phyloP scores from a whole-genome alignment of 2,113 vertebrate genomes.

The Platysteira castanea region DNA sequence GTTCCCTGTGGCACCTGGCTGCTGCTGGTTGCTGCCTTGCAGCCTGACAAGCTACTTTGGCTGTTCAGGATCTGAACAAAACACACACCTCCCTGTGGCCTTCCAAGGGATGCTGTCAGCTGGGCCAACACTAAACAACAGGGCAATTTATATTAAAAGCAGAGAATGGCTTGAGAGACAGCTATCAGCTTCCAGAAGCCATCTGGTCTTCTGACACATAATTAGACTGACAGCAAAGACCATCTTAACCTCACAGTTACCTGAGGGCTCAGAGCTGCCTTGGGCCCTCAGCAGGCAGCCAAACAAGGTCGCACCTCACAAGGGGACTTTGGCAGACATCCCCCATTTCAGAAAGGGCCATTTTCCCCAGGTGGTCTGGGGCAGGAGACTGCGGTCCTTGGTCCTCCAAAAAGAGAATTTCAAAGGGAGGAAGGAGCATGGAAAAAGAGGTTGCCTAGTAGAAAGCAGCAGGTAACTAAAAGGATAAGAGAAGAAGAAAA shows the following conservation, averaged over 20 bases:
- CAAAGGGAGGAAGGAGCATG: neutral
- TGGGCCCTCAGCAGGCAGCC: neutral
- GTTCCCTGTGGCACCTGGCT: neutral
- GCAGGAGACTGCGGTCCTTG: neutral
- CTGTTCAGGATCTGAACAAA: neutral
- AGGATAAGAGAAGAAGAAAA: neutral
- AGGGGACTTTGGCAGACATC: neutral
- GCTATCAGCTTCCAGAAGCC: neutral
- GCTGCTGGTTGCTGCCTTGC: neutral
- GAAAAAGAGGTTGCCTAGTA: neutral
- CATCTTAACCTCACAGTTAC: neutral
- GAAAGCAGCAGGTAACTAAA: neutral
- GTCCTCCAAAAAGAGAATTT: neutral
- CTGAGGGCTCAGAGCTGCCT: neutral
- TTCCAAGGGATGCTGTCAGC: neutral
- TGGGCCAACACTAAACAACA: neutral
- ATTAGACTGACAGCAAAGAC: neutral
- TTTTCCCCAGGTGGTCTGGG: neutral
- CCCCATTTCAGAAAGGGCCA: neutral
- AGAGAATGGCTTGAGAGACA: neutral
- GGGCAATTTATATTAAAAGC: neutral
- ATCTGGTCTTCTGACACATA: neutral
- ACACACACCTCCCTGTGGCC: rapidly evolving
- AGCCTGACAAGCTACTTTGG: rapidly evolving
- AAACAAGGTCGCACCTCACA: neutral